Evolutionary conservation across 2,797 vertebrate species (phyloP).

Genomic region (Phataginus tetradactyla): DNA sequence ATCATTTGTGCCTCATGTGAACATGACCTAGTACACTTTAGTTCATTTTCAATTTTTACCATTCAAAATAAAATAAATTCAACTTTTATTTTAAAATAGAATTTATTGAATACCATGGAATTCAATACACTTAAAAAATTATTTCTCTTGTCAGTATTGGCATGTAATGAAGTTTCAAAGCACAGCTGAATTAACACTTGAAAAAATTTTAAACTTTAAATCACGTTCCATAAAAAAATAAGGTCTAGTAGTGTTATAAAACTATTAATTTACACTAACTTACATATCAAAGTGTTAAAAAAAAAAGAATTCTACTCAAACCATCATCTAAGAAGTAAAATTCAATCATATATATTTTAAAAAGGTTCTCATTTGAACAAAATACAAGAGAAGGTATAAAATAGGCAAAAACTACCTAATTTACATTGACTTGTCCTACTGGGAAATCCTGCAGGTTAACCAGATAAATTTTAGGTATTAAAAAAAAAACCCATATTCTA

Average conservation of each 20-base stretch:
- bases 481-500: not conserved
- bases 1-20: not conserved
- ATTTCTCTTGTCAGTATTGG: conserved; percentile 61
- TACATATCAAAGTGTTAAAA: conserved; percentile 65
- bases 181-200: conserved; percentile 58
- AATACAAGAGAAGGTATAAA: conserved; percentile 43
- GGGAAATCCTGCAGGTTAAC: conserved; percentile 8
- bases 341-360: conserved; percentile 35
- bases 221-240: conserved; percentile 69
- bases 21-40: not conserved
- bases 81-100: conserved; percentile 79
- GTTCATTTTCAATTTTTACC: conserved; percentile 50
- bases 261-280: conserved; percentile 66
- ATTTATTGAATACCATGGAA: conserved; percentile 79
- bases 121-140: conserved; percentile 68
- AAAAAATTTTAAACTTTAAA: conserved; percentile 53
- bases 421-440: conserved; percentile 26
- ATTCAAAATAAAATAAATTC: conserved; percentile 67
- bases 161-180: conserved; percentile 63
- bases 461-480: not conserved
- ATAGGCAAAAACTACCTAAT: not conserved
- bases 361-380: conserved; percentile 60
- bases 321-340: conserved; percentile 61
- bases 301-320: conserved; percentile 53
- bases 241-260: conserved; percentile 70